Conservation (phyloP, 2,888 invertebrate genomes). For the Phaonia tiefii region DNA sequence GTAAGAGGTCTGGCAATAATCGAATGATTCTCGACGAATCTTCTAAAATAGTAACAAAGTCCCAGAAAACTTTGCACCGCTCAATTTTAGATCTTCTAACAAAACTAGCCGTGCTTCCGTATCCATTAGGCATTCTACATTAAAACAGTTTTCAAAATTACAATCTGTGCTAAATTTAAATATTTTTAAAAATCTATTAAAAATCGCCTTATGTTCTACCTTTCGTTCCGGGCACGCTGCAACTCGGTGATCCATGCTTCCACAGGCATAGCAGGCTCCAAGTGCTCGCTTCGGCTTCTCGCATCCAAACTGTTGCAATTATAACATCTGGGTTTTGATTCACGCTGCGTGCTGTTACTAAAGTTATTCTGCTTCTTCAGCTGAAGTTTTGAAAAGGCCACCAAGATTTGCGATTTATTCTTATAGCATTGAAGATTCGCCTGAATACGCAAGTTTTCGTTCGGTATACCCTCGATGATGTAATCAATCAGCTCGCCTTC, state of each 20-base stretch:
- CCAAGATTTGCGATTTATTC: slow-evolving; percentile 39
- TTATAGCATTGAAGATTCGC: slow-evolving; percentile 40
- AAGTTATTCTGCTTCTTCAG: background rate
- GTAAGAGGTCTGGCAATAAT: slow-evolving; percentile 49
- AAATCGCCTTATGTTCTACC: background rate
- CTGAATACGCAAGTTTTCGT: slow-evolving; percentile 39
- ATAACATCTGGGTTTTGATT: background rate
- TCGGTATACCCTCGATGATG: slow-evolving; percentile 63
- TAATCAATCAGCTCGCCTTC: slow-evolving; percentile 63
- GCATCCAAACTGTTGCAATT: slow-evolving; percentile 50
- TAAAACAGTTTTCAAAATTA: slow-evolving; percentile 21
- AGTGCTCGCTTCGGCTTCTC: slow-evolving; percentile 12
- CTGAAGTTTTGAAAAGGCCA: slow-evolving; percentile 50
- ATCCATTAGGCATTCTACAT: slow-evolving; percentile 21
- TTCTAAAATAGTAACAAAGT: slow-evolving; percentile 56
- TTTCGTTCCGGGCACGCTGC: background rate
- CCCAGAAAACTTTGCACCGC: slow-evolving; percentile 47
- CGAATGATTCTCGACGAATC: slow-evolving; percentile 60
- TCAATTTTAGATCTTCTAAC: slow-evolving; percentile 14
- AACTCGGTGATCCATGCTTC: slow-evolving; percentile 8
- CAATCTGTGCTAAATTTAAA: slow-evolving; percentile 40
- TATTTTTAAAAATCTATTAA: slow-evolving; percentile 46
- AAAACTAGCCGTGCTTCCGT: slow-evolving; percentile 11
- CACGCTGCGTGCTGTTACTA: background rate
- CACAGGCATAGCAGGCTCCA: slow-evolving; percentile 38